Conservation (phyloP, 1,140 invertebrate genomes). For the Cardiocondyla obscurior region DNA sequence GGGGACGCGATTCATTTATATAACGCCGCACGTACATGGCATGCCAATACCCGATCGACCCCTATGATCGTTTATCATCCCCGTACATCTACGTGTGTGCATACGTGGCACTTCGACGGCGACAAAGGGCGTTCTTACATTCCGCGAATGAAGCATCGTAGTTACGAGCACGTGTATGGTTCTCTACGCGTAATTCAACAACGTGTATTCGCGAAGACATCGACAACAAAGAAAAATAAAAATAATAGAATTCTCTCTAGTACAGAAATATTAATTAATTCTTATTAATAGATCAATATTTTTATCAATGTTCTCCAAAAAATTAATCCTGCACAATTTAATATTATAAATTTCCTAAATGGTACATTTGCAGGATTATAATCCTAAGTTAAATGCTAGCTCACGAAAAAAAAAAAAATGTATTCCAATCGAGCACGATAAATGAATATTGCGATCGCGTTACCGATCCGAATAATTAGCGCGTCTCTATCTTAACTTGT, state of each 20-base stretch:
- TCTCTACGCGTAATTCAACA: not conserved
- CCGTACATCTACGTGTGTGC: conserved; percentile 15
- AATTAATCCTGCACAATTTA: too few species aligned
- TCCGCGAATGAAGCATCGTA: not conserved
- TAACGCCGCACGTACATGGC: conserved; percentile 70
- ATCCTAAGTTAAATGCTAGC: not conserved
- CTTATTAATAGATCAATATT: not conserved
- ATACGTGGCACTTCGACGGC: conserved; percentile 1
- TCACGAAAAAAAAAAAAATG: not conserved
- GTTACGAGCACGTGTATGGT: not conserved
- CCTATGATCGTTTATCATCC: conserved; percentile 80
- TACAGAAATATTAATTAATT: not conserved
- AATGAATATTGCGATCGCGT: conserved; percentile 5
- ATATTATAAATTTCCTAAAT: not conserved
- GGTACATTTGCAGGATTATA: not conserved
- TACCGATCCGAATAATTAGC: conserved; percentile 5
- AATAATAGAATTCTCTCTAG: not conserved
- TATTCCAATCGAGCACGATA: not conserved
- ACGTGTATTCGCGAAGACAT: not conserved
- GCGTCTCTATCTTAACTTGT: not conserved
- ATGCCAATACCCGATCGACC: conserved; percentile 82
- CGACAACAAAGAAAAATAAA: not conserved
- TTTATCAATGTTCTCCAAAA: not conserved
- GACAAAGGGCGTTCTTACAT: conserved; percentile 60
- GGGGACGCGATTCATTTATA: conserved; percentile 82